A percentile compares a stretch with the other conserved stretches of the same genome.
Evolutionary conservation across 2,113 vertebrate genomes (phyloP).

Genomic region (Halichoeres trimaculatus): DNA sequence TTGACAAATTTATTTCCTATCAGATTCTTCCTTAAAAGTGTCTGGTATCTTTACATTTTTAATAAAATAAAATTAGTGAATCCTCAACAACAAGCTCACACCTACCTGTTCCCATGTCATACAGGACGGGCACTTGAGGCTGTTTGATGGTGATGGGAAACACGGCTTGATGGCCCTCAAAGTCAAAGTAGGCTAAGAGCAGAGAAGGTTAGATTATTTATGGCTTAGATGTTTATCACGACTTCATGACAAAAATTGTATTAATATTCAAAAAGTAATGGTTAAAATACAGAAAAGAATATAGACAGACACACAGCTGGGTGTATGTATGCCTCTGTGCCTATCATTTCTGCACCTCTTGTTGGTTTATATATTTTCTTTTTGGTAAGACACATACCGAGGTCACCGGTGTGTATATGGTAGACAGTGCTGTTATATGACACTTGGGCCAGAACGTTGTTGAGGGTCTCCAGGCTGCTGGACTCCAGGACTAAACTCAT

Average conservation of each 20-base stretch:
- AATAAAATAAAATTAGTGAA: too few species aligned
- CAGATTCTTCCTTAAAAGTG: too few species aligned
- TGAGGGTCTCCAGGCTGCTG: constrained; percentile 55
- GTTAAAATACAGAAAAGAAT: too few species aligned
- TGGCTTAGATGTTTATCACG: too few species aligned
- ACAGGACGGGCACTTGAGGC: constrained; percentile 73
- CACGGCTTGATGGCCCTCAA: constrained; percentile 56
- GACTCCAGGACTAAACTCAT: constrained; percentile 68
- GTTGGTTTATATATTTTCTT: neutral
- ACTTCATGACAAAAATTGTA: too few species aligned
- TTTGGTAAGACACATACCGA: constrained; percentile 58
- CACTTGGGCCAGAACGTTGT: constrained; percentile 70
- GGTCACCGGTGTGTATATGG: constrained; percentile 67
- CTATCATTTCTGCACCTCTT: too few species aligned
- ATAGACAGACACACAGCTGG: too few species aligned
- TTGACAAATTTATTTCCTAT: too few species aligned
- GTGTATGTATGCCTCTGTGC: neutral
- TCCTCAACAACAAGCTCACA: too few species aligned
- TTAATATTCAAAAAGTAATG: too few species aligned
- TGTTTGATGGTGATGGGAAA: constrained; percentile 78
- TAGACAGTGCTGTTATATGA: constrained; percentile 80
- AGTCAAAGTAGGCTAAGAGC: constrained; percentile 66
- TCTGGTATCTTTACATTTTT: too few species aligned
- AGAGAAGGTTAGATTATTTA: neutral
- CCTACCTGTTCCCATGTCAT: constrained; percentile 73